A percentile compares a stretch with the other conserved stretches of the same genome.
Conservation (phyloP, 2,888 invertebrate species). For the Campoplex nolae region DNA sequence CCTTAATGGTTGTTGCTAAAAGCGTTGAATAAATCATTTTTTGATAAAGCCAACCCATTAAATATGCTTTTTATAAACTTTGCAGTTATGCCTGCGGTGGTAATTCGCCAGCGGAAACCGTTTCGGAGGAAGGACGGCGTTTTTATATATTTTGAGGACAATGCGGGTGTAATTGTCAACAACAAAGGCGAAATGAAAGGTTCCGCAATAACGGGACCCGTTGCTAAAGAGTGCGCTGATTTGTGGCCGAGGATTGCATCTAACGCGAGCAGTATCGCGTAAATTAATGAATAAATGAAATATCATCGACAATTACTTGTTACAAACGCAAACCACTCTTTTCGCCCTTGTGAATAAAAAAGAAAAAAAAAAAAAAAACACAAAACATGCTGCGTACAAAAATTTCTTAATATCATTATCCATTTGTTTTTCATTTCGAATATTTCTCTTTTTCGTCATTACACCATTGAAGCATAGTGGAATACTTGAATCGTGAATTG, state of each 20-base stretch:
- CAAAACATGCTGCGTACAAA: not conserved
- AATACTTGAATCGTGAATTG: not conserved
- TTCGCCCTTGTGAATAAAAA: conserved; percentile 49
- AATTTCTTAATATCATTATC: not conserved
- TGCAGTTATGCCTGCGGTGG: conserved; percentile 99
- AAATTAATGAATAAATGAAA: conserved; percentile 73
- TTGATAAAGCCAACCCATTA: not conserved
- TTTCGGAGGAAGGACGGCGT: conserved; percentile 99
- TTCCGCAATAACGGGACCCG: conserved; percentile 99
- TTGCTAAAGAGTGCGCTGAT: conserved; percentile 99
- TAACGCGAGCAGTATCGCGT: conserved; percentile 99
- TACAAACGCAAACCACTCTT: conserved; percentile 42
- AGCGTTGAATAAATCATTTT: not conserved
- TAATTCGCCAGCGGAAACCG: conserved; percentile 98
- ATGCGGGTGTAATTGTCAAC: conserved; percentile 99
- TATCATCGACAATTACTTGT: conserved; percentile 55
- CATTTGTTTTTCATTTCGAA: not conserved
- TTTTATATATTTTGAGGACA: conserved; percentile 99
- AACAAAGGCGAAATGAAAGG: conserved; percentile 99
- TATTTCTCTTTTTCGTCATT: not conserved
- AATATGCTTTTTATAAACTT: conserved; percentile 71
- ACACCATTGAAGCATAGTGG: not conserved
- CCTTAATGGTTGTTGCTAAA: not conserved
- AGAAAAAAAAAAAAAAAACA: conserved; percentile 37
- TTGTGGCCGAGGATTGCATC: conserved; percentile 99